Evolutionary conservation across 35 echinoderm and acorn worm species (phyloP), one percentile per base, ranked within the genome.

Genomic region (Nesometra sesokonis): DNA sequence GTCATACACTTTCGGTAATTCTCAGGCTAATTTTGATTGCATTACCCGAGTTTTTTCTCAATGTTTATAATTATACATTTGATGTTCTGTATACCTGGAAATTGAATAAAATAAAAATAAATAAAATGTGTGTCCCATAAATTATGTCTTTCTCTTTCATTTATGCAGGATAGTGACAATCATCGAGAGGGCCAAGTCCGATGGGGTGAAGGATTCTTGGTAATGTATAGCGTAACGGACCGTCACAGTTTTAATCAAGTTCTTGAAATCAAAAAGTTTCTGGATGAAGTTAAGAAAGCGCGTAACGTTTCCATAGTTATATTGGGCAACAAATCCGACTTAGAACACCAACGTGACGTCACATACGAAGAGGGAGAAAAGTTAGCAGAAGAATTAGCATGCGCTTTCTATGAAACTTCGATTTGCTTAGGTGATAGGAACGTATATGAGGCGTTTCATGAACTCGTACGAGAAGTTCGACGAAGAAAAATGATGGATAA

Each of bases 251-350:
- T 93, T 35, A 88, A 97, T 37, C 85, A 93, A 37, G 85, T 97
- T 37, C 37, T 93, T 3, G 80, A 86, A 32, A 93, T 93, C 37
- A 97, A 97, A 35, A 86, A 86, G 81, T 97, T 86, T 57, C 57
- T 97, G 8, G 94, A 97, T 35, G 94, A 97, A 85, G 85, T 97
- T 77, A 97, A 97, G 43, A 97, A 97, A 78, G 94, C 94, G 3
- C 67, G 94, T 36, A 97, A 97, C 35, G 94, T 97, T 15, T 90
- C 94, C 89, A 89, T 97, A 81, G 94, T 93, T 36, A 91, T 97
- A 34, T 57, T 97, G 33, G 94, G 87, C 13, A 97, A 97, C 84
- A 97, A 97, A 85, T 88, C 88, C 85, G 94, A 97, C 36, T 88
- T 97, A 35, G 91, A 97, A 77, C 91, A 97, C 46, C 52, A 90